phyloP scores from a whole-genome alignment of 2,797 vertebrate genomes.

The Falco berigora region DNA sequence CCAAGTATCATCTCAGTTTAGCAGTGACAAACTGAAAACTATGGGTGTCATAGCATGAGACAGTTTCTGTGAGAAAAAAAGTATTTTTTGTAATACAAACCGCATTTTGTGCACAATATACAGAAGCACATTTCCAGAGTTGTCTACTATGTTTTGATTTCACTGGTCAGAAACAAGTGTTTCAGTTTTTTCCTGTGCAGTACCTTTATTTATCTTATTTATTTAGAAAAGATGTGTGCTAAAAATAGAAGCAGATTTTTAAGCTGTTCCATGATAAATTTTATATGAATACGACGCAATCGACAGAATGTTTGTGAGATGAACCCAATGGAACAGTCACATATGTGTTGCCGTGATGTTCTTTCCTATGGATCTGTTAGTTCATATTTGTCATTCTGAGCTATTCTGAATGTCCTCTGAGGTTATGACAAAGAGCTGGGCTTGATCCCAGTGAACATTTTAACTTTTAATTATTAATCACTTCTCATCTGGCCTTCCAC shows the following conservation, averaged over 20 bases:
- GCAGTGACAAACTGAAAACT: neutral
- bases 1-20: neutral
- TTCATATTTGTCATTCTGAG: neutral
- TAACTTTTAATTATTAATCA: neutral
- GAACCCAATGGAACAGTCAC: neutral
- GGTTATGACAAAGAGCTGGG: neutral
- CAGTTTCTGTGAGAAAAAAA: neutral
- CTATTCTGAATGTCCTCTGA: neutral
- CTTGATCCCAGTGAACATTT: neutral
- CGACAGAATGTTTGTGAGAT: neutral
- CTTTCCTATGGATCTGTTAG: neutral
- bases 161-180: neutral
- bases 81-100: neutral
- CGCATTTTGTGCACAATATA: neutral
- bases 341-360: rapidly evolving
- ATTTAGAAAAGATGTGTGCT: neutral
- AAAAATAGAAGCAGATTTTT: neutral
- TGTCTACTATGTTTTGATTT: neutral
- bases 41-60: neutral
- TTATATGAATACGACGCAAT: neutral
- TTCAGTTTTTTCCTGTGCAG: neutral
- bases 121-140: neutral
- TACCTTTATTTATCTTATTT: neutral
- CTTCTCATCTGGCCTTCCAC: neutral
- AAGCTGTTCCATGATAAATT: neutral